Conservation (phyloP, 2,888 invertebrate species). For the Drosophila cracens region DNA sequence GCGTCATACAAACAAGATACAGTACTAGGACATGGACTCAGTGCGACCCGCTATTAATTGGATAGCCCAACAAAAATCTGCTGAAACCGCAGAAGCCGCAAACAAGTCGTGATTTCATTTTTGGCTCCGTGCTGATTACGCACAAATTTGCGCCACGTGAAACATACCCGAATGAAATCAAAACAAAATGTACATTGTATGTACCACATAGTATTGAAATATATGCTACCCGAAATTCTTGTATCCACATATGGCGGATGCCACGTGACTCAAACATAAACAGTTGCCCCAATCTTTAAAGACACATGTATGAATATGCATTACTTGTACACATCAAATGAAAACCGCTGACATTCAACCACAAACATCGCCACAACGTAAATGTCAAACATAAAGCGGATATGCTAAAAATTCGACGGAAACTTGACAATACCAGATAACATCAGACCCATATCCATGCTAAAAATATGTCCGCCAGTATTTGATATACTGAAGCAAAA, state of each 20-base stretch:
- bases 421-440: slow-evolving; percentile 40
- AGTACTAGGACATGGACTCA: slow-evolving; percentile 17
- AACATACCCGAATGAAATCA: slow-evolving; percentile 12
- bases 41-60: slow-evolving; percentile 62
- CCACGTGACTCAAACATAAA: slow-evolving; percentile 76
- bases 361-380: slow-evolving; percentile 24
- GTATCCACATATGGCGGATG: slow-evolving; percentile 70
- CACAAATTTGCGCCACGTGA: slow-evolving; percentile 53
- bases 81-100: slow-evolving; percentile 61
- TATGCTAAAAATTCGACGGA: slow-evolving; percentile 57
- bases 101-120: slow-evolving; percentile 48
- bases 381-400: slow-evolving; percentile 69
- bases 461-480: background rate
- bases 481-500: background rate
- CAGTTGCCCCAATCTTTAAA: slow-evolving; percentile 54
- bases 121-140: slow-evolving; percentile 65
- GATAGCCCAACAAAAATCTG: slow-evolving; percentile 50
- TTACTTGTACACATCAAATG: slow-evolving; percentile 40
- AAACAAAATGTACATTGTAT: slow-evolving; percentile 10
- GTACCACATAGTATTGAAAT: slow-evolving; percentile 1
- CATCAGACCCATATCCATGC: slow-evolving; percentile 15
- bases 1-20: slow-evolving; percentile 69
- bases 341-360: slow-evolving; percentile 31
- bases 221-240: slow-evolving; percentile 24
- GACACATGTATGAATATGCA: slow-evolving; percentile 21